phyloP scores from a whole-genome alignment of 1,140 invertebrate species.

The Drosophila albomicans region DNA sequence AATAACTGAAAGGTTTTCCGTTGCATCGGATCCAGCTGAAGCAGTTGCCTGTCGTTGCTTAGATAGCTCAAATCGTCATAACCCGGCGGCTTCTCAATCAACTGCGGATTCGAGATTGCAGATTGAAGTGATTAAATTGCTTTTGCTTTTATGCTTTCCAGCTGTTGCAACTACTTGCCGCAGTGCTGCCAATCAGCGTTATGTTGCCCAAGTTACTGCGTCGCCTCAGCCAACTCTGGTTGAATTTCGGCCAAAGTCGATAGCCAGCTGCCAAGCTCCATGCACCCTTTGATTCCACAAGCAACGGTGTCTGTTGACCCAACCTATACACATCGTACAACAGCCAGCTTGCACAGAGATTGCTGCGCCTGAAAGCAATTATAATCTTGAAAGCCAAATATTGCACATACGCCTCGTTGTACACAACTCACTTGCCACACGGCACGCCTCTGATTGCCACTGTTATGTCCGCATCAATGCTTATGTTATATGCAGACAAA shows the following conservation, averaged over 20 bases:
- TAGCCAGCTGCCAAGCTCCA: constrained; percentile 57
- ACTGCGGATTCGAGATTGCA: constrained; percentile 29
- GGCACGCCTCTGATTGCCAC: constrained; percentile 43
- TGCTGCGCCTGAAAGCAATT: constrained; percentile 12
- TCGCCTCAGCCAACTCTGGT: constrained; percentile 41
- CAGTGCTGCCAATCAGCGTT: constrained; percentile 83
- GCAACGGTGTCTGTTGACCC: constrained; percentile 32
- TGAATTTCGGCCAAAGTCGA: constrained; percentile 19
- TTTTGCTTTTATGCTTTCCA: neutral
- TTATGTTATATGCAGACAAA: constrained; percentile 58
- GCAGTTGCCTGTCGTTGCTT: constrained; percentile 47
- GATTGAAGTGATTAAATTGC: neutral
- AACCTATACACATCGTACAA: constrained; percentile 73
- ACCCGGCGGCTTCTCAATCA: constrained; percentile 61
- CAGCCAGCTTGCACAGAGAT: constrained; percentile 17
- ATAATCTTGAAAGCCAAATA: constrained; percentile 8
- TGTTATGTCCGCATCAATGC: constrained; percentile 71
- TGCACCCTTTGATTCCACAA: constrained; percentile 54
- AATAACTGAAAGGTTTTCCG: constrained; percentile 85
- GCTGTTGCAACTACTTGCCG: constrained; percentile 73
- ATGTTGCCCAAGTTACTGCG: constrained; percentile 85
- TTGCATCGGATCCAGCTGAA: constrained; percentile 86
- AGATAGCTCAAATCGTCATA: constrained; percentile 60
- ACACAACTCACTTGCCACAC: constrained; percentile 12
- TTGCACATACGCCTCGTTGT: neutral